phyloP scores from a whole-genome alignment of 2,113 vertebrate species.

The Ranitomeya imitator region DNA sequence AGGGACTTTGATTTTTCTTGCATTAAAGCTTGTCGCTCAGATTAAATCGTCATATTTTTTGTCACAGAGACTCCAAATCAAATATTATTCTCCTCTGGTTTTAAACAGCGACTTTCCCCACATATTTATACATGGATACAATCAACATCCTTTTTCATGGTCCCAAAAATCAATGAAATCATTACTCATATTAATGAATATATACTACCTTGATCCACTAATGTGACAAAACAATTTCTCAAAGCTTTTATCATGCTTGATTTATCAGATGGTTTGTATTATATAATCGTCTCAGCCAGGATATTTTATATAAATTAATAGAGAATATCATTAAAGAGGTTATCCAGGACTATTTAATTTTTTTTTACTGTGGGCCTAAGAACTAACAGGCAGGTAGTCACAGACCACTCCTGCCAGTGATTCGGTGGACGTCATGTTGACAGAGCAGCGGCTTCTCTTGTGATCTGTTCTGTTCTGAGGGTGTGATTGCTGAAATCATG shows the following conservation, averaged over 20 bases:
- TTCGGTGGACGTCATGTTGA: no score
- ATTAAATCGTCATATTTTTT: slow-evolving; percentile 12
- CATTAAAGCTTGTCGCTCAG: not conserved
- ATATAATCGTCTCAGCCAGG: no score
- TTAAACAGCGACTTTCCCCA: not conserved
- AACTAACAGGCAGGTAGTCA: no score
- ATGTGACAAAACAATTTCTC: not conserved
- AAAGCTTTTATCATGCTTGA: not conserved
- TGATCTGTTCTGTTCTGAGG: no score
- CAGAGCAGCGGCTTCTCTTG: no score
- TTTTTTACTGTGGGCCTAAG: no score
- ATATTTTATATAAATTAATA: no score
- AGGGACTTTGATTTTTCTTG: not conserved
- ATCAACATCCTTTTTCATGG: not conserved
- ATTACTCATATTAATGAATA: not conserved
- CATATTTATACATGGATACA: not conserved
- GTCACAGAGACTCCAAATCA: not conserved
- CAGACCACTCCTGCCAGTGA: no score
- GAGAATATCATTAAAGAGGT: no score
- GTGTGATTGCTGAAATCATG: no score
- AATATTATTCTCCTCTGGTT: not conserved
- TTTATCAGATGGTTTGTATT: no score
- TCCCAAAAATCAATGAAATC: not conserved
- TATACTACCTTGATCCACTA: not conserved
- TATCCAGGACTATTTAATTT: no score